Conservation (phyloP, 1,140 invertebrate genomes). For the Brachionus asplanchnoidis region DNA sequence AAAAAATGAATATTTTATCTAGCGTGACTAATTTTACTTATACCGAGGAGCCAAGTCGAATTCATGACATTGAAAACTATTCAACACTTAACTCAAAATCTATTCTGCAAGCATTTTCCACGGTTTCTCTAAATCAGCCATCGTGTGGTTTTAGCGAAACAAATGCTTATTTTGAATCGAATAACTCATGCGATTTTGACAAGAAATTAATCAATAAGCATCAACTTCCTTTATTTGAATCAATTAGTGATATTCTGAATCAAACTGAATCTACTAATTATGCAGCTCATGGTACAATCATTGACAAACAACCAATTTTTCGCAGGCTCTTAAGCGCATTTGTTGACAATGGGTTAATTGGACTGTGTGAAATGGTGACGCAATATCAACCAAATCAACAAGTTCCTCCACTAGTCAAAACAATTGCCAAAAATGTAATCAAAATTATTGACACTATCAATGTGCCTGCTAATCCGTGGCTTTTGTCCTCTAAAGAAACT, state of each 20-base stretch:
- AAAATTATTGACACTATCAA: slow-evolving; percentile 4
- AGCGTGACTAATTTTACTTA: background rate
- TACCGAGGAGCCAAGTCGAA: background rate
- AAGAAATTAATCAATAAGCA: background rate
- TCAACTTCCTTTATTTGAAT: background rate
- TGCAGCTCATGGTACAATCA: background rate
- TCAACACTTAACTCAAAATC: background rate
- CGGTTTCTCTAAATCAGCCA: slow-evolving; percentile 14
- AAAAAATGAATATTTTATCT: background rate
- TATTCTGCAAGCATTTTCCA: background rate
- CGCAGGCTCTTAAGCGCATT: background rate
- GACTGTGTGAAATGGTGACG: background rate
- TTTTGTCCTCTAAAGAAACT: background rate
- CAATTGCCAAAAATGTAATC: background rate
- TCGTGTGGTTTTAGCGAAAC: background rate
- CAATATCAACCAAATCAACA: background rate
- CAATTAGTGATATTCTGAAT: background rate
- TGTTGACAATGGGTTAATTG: background rate
- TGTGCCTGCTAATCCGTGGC: background rate
- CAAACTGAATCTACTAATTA: background rate
- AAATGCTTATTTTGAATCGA: background rate
- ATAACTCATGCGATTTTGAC: background rate
- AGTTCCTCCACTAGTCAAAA: background rate
- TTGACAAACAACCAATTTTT: slow-evolving; percentile 13
- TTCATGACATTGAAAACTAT: background rate